Evolutionary conservation across 64 coral and sea anemone genomes (phyloP).

Genomic region (Acropora yongei): DNA sequence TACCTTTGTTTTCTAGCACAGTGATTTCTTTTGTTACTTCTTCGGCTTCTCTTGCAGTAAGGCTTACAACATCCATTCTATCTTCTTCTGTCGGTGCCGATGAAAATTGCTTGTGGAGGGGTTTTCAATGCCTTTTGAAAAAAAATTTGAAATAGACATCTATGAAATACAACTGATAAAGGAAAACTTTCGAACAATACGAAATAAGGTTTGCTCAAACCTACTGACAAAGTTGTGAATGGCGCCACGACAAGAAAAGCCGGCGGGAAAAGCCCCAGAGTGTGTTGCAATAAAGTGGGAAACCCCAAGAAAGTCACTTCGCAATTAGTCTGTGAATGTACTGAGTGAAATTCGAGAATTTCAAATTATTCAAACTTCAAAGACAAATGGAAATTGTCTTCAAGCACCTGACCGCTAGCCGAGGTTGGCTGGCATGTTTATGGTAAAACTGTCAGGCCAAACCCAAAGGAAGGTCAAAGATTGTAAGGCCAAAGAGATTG

Average conservation of each 20-base stretch:
- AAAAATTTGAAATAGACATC: constrained; percentile 75
- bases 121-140: constrained; percentile 58
- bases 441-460: background rate
- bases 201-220: constrained; percentile 29
- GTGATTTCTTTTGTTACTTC: constrained; percentile 62
- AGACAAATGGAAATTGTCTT: background rate
- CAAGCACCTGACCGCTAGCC: background rate
- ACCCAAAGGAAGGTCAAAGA: constrained; percentile 22
- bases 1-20: background rate
- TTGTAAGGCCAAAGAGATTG: background rate
- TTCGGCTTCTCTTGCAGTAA: constrained; percentile 65
- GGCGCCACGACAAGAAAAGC: constrained; percentile 29
- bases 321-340: no score
- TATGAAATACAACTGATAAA: constrained; percentile 18
- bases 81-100: constrained; percentile 45
- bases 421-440: constrained; percentile 48
- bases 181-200: constrained; percentile 2
- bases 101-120: constrained; percentile 34
- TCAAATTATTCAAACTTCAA: background rate
- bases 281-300: background rate
- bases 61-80: constrained; percentile 21
- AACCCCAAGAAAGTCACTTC: background rate
- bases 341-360: background rate
- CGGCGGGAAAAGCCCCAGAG: background rate
- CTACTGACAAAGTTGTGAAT: background rate